Conservation (phyloP, 1,140 invertebrate genomes). For the Lucilia sericata region DNA sequence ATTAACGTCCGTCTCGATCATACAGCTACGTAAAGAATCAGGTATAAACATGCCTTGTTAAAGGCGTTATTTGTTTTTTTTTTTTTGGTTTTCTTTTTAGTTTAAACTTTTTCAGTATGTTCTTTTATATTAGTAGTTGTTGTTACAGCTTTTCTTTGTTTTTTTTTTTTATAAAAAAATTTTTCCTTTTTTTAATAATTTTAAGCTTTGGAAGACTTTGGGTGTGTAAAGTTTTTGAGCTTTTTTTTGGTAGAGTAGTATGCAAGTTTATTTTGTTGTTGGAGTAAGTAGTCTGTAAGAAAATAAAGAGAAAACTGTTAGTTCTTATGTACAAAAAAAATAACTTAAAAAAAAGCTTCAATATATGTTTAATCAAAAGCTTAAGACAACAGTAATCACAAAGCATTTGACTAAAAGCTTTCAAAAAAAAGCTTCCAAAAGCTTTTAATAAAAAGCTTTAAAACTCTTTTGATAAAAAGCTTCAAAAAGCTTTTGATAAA, state of each 20-base stretch:
- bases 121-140: background rate
- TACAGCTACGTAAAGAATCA: constrained; percentile 82
- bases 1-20: constrained; percentile 86
- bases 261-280: background rate
- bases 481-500: no score
- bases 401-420: no score
- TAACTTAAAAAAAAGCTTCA: no score
- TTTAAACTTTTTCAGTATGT: background rate
- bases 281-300: background rate
- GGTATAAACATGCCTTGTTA: constrained; percentile 81
- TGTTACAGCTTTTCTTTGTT: background rate
- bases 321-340: background rate
- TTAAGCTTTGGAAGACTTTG: background rate
- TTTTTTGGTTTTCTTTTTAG: background rate
- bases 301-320: background rate
- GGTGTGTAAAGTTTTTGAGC: background rate
- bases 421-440: no score
- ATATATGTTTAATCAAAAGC: no score
- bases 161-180: background rate
- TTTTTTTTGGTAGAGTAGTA: background rate
- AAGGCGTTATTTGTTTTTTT: constrained; percentile 29
- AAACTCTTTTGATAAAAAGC: no score
- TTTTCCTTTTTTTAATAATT: background rate
- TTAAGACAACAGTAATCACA: no score
- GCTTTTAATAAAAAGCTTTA: no score